Evolutionary conservation across 1,140 invertebrate species (phyloP).

Genomic region (Drosophila ohnishii): DNA sequence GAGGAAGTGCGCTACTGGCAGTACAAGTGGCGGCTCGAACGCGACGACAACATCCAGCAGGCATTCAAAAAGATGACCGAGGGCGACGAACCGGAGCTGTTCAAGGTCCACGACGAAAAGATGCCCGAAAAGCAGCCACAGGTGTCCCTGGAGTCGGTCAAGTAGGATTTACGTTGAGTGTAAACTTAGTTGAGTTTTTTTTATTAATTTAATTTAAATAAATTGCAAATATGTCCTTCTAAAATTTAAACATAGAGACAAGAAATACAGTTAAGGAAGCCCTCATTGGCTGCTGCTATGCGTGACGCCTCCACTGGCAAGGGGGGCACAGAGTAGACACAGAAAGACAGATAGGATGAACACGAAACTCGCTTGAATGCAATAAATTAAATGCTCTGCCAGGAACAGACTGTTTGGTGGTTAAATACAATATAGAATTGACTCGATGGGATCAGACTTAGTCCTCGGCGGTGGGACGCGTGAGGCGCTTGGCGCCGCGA

Average conservation of each 20-base stretch:
- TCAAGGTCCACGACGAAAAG: slow-evolving; percentile 62
- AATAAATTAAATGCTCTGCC: slow-evolving; percentile 72
- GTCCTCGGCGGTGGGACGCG: slow-evolving; percentile 82
- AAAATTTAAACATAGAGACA: slow-evolving; percentile 54
- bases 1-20: slow-evolving; percentile 85
- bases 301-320: slow-evolving; percentile 29
- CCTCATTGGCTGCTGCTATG: slow-evolving; percentile 66
- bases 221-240: slow-evolving; percentile 76
- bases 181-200: slow-evolving; percentile 39
- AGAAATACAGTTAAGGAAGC: slow-evolving; percentile 64
- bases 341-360: slow-evolving; percentile 44
- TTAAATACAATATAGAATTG: slow-evolving; percentile 23
- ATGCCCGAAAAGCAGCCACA: slow-evolving; percentile 42
- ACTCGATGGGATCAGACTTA: slow-evolving; percentile 62
- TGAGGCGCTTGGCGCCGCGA: slow-evolving; percentile 94
- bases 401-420: slow-evolving; percentile 37
- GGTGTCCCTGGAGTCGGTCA: slow-evolving; percentile 64
- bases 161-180: slow-evolving; percentile 20
- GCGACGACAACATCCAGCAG: slow-evolving; percentile 73
- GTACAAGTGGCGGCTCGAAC: slow-evolving; percentile 82
- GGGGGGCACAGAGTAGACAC: slow-evolving; percentile 37
- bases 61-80: slow-evolving; percentile 66
- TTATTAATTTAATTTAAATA: slow-evolving; percentile 70
- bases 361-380: slow-evolving; percentile 28
- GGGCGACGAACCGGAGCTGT: slow-evolving; percentile 47